Base-by-base conservation (phyloP, 2,888 invertebrate genomes). In the Petrolisthes cinctipes region DNA sequence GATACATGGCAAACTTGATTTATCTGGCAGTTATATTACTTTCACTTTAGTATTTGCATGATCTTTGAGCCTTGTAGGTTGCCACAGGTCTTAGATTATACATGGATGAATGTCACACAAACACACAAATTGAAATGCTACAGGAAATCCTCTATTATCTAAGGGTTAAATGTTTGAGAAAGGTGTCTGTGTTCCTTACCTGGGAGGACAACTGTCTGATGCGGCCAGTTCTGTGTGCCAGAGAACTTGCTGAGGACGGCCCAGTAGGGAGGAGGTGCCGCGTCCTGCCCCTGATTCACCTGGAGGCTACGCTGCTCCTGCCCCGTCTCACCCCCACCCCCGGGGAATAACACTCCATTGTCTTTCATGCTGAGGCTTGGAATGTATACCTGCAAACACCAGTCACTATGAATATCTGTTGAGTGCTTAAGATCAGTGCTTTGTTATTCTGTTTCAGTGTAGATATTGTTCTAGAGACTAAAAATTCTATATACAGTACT, bases 221-320 rank as follows among this genome's bases (percentile, higher is more conserved):
- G 96, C 0, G 98, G 97, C 98, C 99, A 99, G 90, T 96, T 96
- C 78, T 94, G 93, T 84, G 94, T 95, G 9, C 93, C 93, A 91
- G 92, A 91, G 90, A 93, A 93, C 89, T 92, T 93, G 88, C 92
- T 92, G 86, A 94, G 92, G 1, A 94, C 93, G 23, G 93, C 93
- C 93, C 93, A 93, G 86, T 92, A 92, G n/a, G 93, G 95, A 93
- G 91, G 95, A 95, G 91, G 81, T 5, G 56, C 85, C 17, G 51
- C 68, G 66, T 82, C 71, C 20, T 71, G 66, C 4, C 82, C 82
- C 51, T 68, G 82, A 37, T 37, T 20, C 3, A 82, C 53, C 51
- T 71, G 66, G 37, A 68, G 7, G 51, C 57, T 54, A n/a, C 71
- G 51, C 4, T 11, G 9, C 71, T 82, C 82, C 54, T 82, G 66